Evolutionary conservation across 2,888 invertebrate genomes (phyloP).

Genomic region (Cheilosia variabilis): DNA sequence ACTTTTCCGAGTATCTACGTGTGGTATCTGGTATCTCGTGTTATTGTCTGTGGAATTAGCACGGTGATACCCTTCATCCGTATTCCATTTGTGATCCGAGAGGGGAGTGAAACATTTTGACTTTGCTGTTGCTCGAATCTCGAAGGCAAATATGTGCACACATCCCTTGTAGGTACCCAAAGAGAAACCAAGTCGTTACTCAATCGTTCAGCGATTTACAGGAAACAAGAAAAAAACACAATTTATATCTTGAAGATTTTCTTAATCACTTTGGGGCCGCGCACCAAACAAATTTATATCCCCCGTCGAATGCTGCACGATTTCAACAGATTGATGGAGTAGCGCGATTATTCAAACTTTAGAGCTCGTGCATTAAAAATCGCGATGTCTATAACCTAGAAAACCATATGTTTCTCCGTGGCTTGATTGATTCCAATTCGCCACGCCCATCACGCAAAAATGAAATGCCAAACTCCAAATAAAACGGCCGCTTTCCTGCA

Average conservation of each 20-base stretch:
- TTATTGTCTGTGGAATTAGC: conserved; percentile 40
- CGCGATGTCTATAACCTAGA: conserved; percentile 72
- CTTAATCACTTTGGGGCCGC: conserved; percentile 67
- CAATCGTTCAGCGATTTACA: conserved; percentile 27
- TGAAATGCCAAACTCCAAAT: conserved; percentile 57
- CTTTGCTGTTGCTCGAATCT: conserved; percentile 57
- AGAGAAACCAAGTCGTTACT: conserved; percentile 36
- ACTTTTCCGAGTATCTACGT: conserved; percentile 44
- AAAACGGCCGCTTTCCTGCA: conserved; percentile 39
- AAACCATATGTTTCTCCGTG: conserved; percentile 71
- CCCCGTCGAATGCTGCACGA: conserved; percentile 72
- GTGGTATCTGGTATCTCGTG: conserved; percentile 22
- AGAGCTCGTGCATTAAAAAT: conserved; percentile 61
- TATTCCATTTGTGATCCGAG: conserved; percentile 49
- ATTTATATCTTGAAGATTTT: conserved; percentile 49
- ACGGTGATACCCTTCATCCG: conserved; percentile 60
- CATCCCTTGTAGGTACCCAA: background rate
- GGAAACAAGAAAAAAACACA: conserved; percentile 17
- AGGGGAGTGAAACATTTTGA: conserved; percentile 70
- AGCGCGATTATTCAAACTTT: conserved; percentile 72
- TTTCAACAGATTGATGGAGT: conserved; percentile 73
- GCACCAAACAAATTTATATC: conserved; percentile 58
- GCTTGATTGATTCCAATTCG: conserved; percentile 71
- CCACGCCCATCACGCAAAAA: conserved; percentile 74
- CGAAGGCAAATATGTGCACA: conserved; percentile 22